Evolutionary conservation across 2,113 vertebrate species (phyloP).

Genomic region (Dasyprocta punctata): DNA sequence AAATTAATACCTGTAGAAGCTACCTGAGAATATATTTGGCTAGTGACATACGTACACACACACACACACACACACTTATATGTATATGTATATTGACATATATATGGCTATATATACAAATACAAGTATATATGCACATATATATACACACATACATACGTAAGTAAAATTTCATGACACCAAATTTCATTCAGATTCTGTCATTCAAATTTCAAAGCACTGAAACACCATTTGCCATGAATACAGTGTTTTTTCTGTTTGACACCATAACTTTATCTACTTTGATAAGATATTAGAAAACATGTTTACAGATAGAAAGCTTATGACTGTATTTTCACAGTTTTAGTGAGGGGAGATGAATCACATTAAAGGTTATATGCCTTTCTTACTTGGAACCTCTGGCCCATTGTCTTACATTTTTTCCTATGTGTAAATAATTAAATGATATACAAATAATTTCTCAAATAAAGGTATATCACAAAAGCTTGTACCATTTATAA

Average conservation of each 20-base stretch:
- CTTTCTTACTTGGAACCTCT: background rate
- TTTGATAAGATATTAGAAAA: background rate
- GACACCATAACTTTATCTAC: background rate
- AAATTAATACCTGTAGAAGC: background rate
- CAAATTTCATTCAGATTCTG: background rate
- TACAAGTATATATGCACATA: background rate
- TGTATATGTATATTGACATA: background rate
- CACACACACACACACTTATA: no score
- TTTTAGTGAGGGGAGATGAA: background rate
- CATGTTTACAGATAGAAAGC: background rate
- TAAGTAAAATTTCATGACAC: background rate
- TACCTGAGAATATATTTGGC: background rate
- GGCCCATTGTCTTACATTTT: background rate
- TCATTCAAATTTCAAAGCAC: conserved; percentile 7
- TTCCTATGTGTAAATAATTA: background rate
- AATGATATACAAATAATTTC: background rate
- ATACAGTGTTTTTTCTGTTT: background rate
- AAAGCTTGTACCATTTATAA: background rate
- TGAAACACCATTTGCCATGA: background rate
- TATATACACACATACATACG: background rate
- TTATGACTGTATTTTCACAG: background rate
- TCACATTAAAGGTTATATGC: background rate
- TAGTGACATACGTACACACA: background rate
- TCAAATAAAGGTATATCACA: background rate
- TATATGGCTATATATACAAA: background rate